Percentiles rank a stretch among this genome's conserved stretches.
Evolutionary conservation across 2,113 vertebrate genomes (phyloP).

Genomic region (Irena cyanogastra): DNA sequence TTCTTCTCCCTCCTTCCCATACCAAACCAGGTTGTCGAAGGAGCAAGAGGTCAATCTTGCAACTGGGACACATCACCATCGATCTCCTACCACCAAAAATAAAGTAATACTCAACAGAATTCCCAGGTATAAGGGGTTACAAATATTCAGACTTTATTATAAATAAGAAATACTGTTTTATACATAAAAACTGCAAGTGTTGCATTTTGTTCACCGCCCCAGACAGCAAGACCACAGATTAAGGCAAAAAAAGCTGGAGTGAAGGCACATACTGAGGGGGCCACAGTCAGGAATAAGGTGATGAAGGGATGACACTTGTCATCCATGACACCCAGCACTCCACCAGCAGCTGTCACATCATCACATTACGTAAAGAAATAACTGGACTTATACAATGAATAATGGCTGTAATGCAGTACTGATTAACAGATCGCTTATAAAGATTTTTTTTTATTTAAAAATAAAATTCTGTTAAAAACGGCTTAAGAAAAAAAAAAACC

Average conservation of each 20-base stretch:
- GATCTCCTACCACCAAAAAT: not conserved
- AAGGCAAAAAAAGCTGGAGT: constrained; percentile 69
- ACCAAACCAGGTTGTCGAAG: not conserved
- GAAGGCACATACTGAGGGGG: constrained; percentile 68
- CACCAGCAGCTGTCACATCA: constrained; percentile 52
- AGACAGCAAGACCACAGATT: constrained; percentile 70
- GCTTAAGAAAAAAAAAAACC: not conserved
- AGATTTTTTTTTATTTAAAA: constrained; percentile 69
- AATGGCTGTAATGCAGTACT: constrained; percentile 68
- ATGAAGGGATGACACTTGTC: not conserved
- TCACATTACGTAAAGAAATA: constrained; percentile 60
- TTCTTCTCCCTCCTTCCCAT: not conserved
- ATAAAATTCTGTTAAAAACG: constrained; percentile 76
- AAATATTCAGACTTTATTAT: constrained; percentile 93
- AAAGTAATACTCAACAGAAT: constrained; percentile 58
- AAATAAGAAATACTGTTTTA: constrained; percentile 98
- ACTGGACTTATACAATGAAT: constrained; percentile 67
- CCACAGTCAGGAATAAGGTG: constrained; percentile 49
- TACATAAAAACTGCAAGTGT: constrained; percentile 85
- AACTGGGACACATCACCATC: not conserved
- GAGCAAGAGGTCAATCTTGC: not conserved
- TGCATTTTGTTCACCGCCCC: constrained; percentile 74
- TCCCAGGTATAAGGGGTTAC: constrained; percentile 74
- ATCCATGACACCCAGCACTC: constrained; percentile 25
- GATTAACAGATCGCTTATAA: constrained; percentile 67